These are phyloP conservation scores for Latrodectus elegans DNA, from an alignment of 2,888 invertebrate species.

Conservation along the genomic window DNA sequence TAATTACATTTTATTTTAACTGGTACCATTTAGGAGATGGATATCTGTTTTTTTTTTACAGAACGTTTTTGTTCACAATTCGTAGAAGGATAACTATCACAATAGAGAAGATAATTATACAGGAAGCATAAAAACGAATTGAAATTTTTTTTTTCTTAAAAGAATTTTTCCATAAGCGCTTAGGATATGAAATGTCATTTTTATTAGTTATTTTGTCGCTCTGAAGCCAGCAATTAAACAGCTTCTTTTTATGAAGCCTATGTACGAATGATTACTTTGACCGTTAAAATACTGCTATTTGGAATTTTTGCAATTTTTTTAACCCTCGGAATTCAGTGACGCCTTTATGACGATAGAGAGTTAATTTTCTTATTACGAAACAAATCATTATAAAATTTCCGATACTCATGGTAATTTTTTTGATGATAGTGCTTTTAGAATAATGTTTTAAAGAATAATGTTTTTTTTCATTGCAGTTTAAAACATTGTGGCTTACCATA, in stretches of 20 bases:
- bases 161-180: conserved; percentile 14
- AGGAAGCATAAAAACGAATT: conserved; percentile 17
- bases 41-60: conserved; percentile 13
- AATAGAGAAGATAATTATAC: conserved; percentile 41
- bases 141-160: conserved; percentile 24
- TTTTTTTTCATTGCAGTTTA: too few species aligned
- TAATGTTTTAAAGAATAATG: too few species aligned
- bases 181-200: conserved; percentile 28
- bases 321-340: too few species aligned
- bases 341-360: too few species aligned
- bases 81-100: conserved; percentile 11
- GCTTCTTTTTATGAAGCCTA: conserved; percentile 41
- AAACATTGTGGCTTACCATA: too few species aligned
- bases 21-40: background rate
- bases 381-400: too few species aligned
- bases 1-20: conserved; percentile 16
- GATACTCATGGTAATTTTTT: too few species aligned
- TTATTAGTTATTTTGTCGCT: conserved; percentile 29
- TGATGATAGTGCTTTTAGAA: too few species aligned
- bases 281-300: conserved; percentile 33
- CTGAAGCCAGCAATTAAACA: conserved; percentile 30
- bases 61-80: background rate
- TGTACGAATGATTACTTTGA: background rate
- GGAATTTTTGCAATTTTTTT: background rate
- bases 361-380: too few species aligned